phyloP scores from a whole-genome alignment of 2,113 vertebrate genomes.

The Ictalurus punctatus region DNA sequence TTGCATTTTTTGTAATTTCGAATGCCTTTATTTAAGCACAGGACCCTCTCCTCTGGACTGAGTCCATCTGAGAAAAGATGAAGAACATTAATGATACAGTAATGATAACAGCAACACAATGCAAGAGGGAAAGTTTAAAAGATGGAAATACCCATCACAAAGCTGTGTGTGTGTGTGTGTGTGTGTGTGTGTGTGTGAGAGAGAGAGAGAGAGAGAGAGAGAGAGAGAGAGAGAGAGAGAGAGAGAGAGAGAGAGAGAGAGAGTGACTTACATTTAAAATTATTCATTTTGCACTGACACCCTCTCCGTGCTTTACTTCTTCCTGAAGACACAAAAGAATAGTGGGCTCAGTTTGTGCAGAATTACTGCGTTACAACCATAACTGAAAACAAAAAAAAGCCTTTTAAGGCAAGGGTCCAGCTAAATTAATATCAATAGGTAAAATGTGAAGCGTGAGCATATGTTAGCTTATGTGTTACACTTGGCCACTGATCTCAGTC shows the following conservation, averaged over 20 bases:
- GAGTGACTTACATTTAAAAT: not conserved
- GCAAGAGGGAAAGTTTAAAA: not conserved
- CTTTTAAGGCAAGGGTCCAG: not conserved
- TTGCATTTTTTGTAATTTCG: constrained; percentile 17
- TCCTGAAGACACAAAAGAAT: not conserved
- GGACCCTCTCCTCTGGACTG: not conserved
- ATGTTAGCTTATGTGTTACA: not conserved
- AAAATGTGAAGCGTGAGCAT: not conserved
- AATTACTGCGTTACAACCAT: not conserved
- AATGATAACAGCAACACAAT: not conserved
- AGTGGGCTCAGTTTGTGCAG: not conserved
- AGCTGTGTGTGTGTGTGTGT: not conserved
- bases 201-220: not conserved
- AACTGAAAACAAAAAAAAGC: not conserved
- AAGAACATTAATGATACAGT: not conserved
- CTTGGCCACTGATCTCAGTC: not conserved
- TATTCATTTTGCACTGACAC: not conserved
- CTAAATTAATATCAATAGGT: not conserved
- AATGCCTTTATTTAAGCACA: constrained; percentile 8
- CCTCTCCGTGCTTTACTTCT: not conserved
- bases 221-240: not conserved
- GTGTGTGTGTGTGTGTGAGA: not conserved
- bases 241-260: not conserved
- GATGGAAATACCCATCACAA: not conserved
- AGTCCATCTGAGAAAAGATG: constrained; percentile 5